Conservation (phyloP, 2,113 vertebrate species). For the Gambusia holbrooki region DNA sequence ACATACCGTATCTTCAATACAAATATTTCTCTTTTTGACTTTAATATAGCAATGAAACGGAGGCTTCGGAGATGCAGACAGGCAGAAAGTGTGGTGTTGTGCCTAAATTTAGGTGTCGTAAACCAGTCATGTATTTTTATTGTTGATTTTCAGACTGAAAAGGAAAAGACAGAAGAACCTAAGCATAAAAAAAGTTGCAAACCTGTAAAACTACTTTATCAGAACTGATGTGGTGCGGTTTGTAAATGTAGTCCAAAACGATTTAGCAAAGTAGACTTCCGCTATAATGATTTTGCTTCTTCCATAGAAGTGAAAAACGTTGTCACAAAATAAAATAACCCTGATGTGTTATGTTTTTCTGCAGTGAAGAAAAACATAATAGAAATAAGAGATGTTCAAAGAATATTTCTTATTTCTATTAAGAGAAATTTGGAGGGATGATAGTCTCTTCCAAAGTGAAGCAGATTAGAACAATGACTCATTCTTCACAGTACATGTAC, state of each 20-base stretch:
- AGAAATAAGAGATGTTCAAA: not conserved
- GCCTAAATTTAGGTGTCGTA: not conserved
- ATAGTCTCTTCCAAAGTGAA: not conserved
- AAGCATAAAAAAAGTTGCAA: not conserved
- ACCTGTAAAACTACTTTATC: not conserved
- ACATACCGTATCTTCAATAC: too few species aligned
- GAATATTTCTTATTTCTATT: not conserved
- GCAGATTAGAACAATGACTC: not conserved
- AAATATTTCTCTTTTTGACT: too few species aligned
- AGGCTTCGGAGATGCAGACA: not conserved
- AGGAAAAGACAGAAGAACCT: not conserved
- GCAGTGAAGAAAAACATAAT: not conserved
- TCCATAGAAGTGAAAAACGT: not conserved
- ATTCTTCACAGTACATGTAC: not conserved
- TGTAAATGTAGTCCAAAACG: not conserved
- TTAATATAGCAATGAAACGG: not conserved
- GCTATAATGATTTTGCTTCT: too few species aligned
- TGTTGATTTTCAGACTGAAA: not conserved
- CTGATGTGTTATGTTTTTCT: not conserved
- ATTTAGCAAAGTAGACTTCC: not conserved
- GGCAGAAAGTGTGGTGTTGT: not conserved
- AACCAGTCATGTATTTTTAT: not conserved
- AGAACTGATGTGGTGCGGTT: not conserved
- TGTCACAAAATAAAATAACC: not conserved
- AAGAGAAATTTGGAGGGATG: not conserved